Conservation (phyloP, 2,888 invertebrate genomes). For the Amphiduros pacificus region DNA sequence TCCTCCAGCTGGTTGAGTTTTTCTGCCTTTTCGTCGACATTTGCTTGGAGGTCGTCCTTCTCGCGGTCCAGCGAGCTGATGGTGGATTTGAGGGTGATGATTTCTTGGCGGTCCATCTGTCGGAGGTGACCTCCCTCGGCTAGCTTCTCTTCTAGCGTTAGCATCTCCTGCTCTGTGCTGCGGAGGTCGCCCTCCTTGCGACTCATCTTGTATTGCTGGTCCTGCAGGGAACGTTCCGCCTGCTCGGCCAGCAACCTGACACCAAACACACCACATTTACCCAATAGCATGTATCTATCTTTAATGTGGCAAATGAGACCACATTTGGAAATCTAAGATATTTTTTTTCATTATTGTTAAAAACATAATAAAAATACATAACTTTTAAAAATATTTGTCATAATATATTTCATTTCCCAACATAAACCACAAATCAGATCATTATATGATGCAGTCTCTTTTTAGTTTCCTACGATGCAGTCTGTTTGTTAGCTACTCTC, state of each 20-base stretch:
- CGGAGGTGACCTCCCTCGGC: constrained; percentile 35
- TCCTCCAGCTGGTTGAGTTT: constrained; percentile 46
- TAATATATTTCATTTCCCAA: too few relatives aligned
- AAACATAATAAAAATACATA: too few relatives aligned
- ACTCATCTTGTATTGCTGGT: constrained; percentile 44
- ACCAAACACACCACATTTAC: not conserved
- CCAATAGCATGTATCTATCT: not conserved
- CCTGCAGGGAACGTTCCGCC: constrained; percentile 51
- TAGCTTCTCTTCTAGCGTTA: constrained; percentile 43
- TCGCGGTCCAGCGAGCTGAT: constrained; percentile 53
- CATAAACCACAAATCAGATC: too few relatives aligned
- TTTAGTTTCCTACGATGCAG: too few relatives aligned
- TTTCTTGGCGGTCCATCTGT: constrained; percentile 45
- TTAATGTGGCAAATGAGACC: too few relatives aligned
- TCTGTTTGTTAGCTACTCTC: too few relatives aligned
- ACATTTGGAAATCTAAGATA: too few relatives aligned
- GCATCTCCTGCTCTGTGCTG: constrained; percentile 41
- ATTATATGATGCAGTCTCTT: too few relatives aligned
- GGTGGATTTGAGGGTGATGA: constrained; percentile 42
- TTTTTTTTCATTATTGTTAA: too few relatives aligned
- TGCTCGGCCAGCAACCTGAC: constrained; percentile 56
- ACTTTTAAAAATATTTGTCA: too few relatives aligned
- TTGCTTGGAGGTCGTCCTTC: constrained; percentile 53
- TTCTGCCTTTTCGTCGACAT: constrained; percentile 56
- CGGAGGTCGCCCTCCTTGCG: constrained; percentile 49